phyloP scores from a whole-genome alignment of 2,888 invertebrate species.

The Cremastinae sp. region DNA sequence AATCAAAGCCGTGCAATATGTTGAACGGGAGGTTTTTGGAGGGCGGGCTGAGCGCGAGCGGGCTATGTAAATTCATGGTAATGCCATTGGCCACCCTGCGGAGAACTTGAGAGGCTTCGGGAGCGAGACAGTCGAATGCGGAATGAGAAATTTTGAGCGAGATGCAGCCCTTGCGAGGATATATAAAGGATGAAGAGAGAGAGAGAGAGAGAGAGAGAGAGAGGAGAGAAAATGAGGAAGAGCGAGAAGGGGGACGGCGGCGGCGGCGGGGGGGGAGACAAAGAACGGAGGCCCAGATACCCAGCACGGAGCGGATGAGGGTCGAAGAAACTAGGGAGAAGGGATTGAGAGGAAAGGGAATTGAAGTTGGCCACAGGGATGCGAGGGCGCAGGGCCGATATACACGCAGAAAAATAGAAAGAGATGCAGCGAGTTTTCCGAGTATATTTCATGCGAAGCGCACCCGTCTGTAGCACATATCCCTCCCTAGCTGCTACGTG shows the following conservation, averaged over 20 bases:
- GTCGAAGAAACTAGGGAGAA: slow-evolving; percentile 59
- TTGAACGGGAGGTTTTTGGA: slow-evolving; percentile 70
- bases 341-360: slow-evolving; percentile 50
- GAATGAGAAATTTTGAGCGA: slow-evolving; percentile 52
- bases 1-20: slow-evolving; percentile 79
- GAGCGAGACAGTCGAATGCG: slow-evolving; percentile 54
- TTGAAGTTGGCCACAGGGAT: slow-evolving; percentile 54
- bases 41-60: slow-evolving; percentile 54
- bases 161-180: slow-evolving; percentile 35
- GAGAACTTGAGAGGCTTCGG: slow-evolving; percentile 69
- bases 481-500: no score
- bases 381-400: slow-evolving; percentile 46
- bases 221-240: slow-evolving; percentile 53
- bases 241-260: slow-evolving; percentile 35
- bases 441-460: slow-evolving; percentile 78
- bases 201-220: slow-evolving; percentile 26
- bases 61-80: slow-evolving; percentile 79
- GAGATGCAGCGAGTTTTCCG: slow-evolving; percentile 58
- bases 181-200: slow-evolving; percentile 34
- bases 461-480: slow-evolving; percentile 70
- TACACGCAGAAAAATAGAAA: slow-evolving; percentile 58
- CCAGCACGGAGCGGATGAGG: slow-evolving; percentile 59
- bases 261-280: no score
- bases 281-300: slow-evolving; percentile 51
- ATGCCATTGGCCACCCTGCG: slow-evolving; percentile 74